Evolutionary conservation across 2,113 vertebrate species (phyloP).

Genomic region (Rhombomys opimus): DNA sequence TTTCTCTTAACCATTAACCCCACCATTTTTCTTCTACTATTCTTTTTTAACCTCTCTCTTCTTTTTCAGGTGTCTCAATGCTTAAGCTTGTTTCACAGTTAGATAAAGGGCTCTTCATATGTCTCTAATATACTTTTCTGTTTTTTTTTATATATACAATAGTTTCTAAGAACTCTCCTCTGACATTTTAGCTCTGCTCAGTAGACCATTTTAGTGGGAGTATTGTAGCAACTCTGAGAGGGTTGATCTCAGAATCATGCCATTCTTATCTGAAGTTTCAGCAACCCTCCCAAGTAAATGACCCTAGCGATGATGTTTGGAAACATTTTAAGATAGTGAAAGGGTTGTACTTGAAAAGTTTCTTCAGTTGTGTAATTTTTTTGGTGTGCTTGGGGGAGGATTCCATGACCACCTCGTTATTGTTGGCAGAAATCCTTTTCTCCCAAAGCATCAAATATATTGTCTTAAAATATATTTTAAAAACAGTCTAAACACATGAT

Average conservation of each 20-base stretch:
- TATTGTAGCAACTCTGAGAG: background rate
- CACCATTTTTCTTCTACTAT: background rate
- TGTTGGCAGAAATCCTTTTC: background rate
- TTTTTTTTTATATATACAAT: background rate
- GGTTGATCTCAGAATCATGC: background rate
- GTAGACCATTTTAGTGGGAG: background rate
- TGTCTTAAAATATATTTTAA: background rate
- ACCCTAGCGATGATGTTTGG: background rate
- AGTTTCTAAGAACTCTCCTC: slow-evolving; percentile 2
- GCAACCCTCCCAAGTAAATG: background rate
- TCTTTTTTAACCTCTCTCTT: slow-evolving; percentile 20
- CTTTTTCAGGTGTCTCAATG: background rate
- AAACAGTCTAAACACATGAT: background rate
- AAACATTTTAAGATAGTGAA: background rate
- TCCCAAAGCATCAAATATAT: background rate
- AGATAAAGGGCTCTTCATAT: background rate
- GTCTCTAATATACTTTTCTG: background rate
- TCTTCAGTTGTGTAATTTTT: background rate
- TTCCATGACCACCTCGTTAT: background rate
- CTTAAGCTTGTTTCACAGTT: background rate
- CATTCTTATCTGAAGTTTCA: background rate
- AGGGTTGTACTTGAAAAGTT: background rate
- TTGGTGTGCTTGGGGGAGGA: background rate
- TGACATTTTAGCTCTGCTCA: background rate
- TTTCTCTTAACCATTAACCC: background rate